Percentiles rank a stretch among this genome's conserved stretches.
Conservation (phyloP, 2,113 vertebrate genomes). For the Hipposideros armiger region DNA sequence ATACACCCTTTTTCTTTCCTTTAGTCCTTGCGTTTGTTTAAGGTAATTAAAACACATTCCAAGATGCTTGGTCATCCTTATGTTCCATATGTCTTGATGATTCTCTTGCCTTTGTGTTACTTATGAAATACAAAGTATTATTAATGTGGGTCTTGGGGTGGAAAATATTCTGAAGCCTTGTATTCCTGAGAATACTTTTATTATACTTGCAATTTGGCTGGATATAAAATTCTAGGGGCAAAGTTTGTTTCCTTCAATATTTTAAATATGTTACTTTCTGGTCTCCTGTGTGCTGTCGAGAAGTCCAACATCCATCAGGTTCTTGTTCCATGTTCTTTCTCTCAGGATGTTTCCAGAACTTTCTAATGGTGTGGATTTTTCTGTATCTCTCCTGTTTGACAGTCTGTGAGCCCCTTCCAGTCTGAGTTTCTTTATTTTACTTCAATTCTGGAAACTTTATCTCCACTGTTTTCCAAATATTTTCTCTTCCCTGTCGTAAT, state of each 20-base stretch:
- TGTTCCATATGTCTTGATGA: background rate
- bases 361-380: background rate
- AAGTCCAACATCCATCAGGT: background rate
- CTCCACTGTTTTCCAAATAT: background rate
- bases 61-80: background rate
- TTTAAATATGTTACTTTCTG: background rate
- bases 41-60: too few relatives aligned
- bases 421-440: background rate
- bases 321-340: background rate
- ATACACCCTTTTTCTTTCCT: background rate
- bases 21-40: background rate
- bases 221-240: background rate
- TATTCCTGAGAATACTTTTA: background rate
- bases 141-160: background rate
- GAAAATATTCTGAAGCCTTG: background rate
- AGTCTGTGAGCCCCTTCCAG: background rate
- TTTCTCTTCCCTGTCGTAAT: background rate
- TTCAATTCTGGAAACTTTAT: background rate
- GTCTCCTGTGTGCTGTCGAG: background rate
- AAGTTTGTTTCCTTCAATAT: background rate
- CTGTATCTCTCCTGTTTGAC: background rate
- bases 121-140: background rate
- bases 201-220: background rate
- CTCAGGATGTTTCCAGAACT: background rate
- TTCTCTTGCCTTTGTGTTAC: background rate